Percentiles rank a stretch among this genome's conserved stretches.
Conservation (phyloP, 1,140 invertebrate species). For the Papilio helenus region DNA sequence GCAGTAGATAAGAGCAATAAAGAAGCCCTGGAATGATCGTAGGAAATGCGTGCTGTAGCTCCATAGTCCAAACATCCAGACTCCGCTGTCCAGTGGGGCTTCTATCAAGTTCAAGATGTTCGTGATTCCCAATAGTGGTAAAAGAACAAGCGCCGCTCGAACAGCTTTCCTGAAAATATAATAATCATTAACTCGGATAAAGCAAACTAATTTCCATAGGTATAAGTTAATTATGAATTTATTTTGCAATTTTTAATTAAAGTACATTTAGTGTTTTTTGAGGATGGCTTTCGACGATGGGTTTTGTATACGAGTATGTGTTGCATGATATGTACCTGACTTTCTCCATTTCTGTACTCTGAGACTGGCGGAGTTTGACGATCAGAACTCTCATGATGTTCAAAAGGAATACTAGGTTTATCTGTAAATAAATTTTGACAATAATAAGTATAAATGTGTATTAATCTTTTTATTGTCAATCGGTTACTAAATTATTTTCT, state of each 20-base stretch:
- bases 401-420: constrained; percentile 92
- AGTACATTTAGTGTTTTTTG: no score
- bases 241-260: no score
- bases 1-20: constrained; percentile 93
- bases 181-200: no score
- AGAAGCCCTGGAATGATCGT: constrained; percentile 93
- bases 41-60: constrained; percentile 91
- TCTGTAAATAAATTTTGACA: constrained; percentile 81
- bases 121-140: constrained; percentile 92
- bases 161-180: constrained; percentile 88
- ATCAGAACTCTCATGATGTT: constrained; percentile 95
- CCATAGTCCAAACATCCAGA: constrained; percentile 91
- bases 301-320: no score
- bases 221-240: no score
- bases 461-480: no score
- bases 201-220: no score
- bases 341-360: constrained; percentile 91
- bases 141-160: constrained; percentile 89
- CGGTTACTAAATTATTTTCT: no score
- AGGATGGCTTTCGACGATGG: background rate
- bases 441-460: background rate
- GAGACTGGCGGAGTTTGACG: constrained; percentile 90
- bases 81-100: constrained; percentile 85
- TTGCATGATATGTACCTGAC: constrained; percentile 87
- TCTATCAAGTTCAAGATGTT: constrained; percentile 90